phyloP scores from a whole-genome alignment of 1,140 invertebrate species.

The Globodera ellingtonae region DNA sequence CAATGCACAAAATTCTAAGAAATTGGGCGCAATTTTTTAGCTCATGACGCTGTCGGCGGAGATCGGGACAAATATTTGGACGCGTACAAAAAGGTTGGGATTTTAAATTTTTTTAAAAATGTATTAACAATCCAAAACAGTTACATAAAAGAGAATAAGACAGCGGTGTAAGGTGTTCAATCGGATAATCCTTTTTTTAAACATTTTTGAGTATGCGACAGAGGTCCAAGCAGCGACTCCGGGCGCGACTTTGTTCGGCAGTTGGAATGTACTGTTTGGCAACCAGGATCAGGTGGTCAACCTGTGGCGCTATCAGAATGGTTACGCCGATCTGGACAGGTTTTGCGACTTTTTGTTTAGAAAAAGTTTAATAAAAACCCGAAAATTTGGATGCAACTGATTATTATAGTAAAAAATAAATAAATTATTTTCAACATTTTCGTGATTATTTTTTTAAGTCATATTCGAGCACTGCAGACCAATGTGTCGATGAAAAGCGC shows the following conservation, averaged over 20 bases:
- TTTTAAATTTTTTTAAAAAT: not conserved
- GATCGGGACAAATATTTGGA: conserved; percentile 48
- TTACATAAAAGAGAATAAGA: too few relatives aligned
- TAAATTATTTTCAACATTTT: not conserved
- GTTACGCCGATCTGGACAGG: conserved; percentile 53
- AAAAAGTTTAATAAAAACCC: not conserved
- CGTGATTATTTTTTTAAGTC: conserved; percentile 22
- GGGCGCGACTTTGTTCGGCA: conserved; percentile 55
- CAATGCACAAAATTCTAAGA: not conserved
- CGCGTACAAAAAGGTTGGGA: conserved; percentile 47
- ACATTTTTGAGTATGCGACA: conserved; percentile 34
- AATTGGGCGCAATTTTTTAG: conserved; percentile 38
- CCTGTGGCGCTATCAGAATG: conserved; percentile 61
- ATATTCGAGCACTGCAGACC: conserved; percentile 31
- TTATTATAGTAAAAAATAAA: too few relatives aligned
- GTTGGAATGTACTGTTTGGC: conserved; percentile 59
- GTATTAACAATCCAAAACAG: not conserved
- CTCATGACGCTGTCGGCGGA: conserved; percentile 55
- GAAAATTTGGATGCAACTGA: too few relatives aligned
- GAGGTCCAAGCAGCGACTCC: conserved; percentile 37
- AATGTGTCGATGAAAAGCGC: conserved; percentile 39
- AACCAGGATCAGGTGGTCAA: conserved; percentile 64
- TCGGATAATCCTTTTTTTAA: conserved; percentile 1
- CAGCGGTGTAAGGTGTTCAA: too few relatives aligned
- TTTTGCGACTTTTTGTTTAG: conserved; percentile 1